Conservation (phyloP, 2,113 vertebrate genomes). For the Cottus gobio region DNA sequence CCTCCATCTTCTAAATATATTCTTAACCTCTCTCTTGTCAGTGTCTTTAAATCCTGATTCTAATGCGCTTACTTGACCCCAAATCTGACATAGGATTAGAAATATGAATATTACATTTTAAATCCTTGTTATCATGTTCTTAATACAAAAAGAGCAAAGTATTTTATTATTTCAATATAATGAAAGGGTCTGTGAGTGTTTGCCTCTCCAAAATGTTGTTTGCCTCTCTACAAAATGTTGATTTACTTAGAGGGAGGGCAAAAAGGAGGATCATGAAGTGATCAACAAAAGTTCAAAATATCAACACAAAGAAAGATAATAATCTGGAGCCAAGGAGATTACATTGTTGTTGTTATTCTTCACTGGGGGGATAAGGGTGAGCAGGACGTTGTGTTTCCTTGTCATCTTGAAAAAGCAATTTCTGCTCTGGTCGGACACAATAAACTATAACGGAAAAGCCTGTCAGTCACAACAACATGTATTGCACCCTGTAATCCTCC, state of each 20-base stretch:
- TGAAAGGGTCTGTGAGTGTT: constrained; percentile 56
- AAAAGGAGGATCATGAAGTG: constrained; percentile 55
- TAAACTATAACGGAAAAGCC: constrained; percentile 44
- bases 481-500: constrained; percentile 80
- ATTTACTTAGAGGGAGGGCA: constrained; percentile 34
- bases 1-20: constrained; percentile 45
- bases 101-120: constrained; percentile 61
- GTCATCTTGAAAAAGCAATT: constrained; percentile 66
- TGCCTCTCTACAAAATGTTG: constrained; percentile 41
- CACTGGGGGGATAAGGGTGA: constrained; percentile 21
- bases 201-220: constrained; percentile 40
- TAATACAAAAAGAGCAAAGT: constrained; percentile 56
- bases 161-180: constrained; percentile 64
- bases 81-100: constrained; percentile 58
- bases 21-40: constrained; percentile 40
- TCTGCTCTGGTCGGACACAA: constrained; percentile 48
- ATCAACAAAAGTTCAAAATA: constrained; percentile 66
- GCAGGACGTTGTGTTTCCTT: constrained; percentile 47
- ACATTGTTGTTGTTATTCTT: constrained; percentile 63
- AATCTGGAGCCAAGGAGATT: constrained; percentile 71
- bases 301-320: constrained; percentile 68
- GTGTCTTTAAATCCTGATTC: constrained; percentile 52
- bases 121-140: constrained; percentile 57
- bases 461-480: constrained; percentile 66
- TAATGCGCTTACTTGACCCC: constrained; percentile 38